phyloP scores from a whole-genome alignment of 2,888 invertebrate genomes.

The Zygogramma bicolorata region DNA sequence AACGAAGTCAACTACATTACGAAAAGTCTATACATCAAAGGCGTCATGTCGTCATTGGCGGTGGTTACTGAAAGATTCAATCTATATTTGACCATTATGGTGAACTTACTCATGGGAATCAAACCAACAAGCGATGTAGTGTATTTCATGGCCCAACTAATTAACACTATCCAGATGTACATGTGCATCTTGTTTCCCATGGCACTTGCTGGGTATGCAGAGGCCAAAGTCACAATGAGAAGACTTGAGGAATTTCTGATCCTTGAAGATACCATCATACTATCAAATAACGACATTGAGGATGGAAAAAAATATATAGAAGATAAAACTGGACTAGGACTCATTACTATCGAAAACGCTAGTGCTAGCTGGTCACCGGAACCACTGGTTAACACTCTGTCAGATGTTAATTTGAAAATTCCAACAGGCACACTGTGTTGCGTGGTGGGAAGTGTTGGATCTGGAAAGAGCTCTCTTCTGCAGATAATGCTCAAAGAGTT shows the following conservation, averaged over 20 bases:
- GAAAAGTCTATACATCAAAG: constrained; percentile 75
- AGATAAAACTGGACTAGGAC: constrained; percentile 53
- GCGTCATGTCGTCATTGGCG: constrained; percentile 73
- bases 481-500: constrained; percentile 83
- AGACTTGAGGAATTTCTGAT: constrained; percentile 56
- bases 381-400: constrained; percentile 62
- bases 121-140: constrained; percentile 73
- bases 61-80: constrained; percentile 89
- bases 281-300: no score
- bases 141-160: constrained; percentile 82
- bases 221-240: constrained; percentile 55
- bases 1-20: constrained; percentile 69
- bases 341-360: constrained; percentile 46
- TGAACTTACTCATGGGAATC: constrained; percentile 78
- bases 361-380: constrained; percentile 56
- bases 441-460: constrained; percentile 76
- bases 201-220: constrained; percentile 52
- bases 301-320: no score
- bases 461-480: constrained; percentile 78
- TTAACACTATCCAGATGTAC: constrained; percentile 71
- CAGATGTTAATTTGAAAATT: constrained; percentile 53
- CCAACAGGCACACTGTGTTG: constrained; percentile 51
- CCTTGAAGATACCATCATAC: constrained; percentile 47
- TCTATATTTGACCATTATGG: constrained; percentile 82
- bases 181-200: constrained; percentile 57